A percentile compares a stretch with the other conserved stretches of the same genome.
Conservation (phyloP, 2,113 vertebrate genomes). For the Holacanthus passer region DNA sequence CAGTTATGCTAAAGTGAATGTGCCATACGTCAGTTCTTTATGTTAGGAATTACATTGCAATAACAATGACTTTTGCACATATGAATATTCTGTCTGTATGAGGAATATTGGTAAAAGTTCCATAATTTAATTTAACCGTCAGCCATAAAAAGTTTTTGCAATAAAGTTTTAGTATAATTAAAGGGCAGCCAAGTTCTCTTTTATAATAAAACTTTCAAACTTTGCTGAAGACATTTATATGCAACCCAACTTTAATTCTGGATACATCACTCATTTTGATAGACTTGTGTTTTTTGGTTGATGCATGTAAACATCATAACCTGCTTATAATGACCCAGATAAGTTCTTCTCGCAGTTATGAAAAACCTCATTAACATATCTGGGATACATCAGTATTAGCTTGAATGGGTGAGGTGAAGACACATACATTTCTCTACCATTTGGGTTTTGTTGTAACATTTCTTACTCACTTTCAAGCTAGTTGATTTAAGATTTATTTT, state of each 20-base stretch:
- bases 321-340: constrained; percentile 48
- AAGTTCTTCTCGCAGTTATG: constrained; percentile 24
- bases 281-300: constrained; percentile 8
- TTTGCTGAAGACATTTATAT: constrained; percentile 18
- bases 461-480: not conserved
- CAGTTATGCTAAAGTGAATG: constrained; percentile 26
- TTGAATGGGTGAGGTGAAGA: not conserved
- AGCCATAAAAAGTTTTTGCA: not conserved
- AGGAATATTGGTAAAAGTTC: not conserved
- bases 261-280: constrained; percentile 31
- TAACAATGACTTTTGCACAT: constrained; percentile 21
- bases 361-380: constrained; percentile 46
- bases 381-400: not conserved
- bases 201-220: constrained; percentile 16
- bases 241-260: constrained; percentile 11
- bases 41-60: constrained; percentile 34
- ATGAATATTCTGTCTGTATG: not conserved
- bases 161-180: constrained; percentile 44
- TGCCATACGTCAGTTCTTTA: constrained; percentile 17
- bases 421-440: not conserved
- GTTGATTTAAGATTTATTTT: not conserved
- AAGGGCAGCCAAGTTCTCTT: constrained; percentile 2
- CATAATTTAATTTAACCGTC: constrained; percentile 1
- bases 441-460: not conserved
- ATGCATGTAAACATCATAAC: constrained; percentile 39